Evolutionary conservation across 2,797 vertebrate species (phyloP), one percentile per base, ranked within the genome.

Genomic region (Acanthopagrus latus): DNA sequence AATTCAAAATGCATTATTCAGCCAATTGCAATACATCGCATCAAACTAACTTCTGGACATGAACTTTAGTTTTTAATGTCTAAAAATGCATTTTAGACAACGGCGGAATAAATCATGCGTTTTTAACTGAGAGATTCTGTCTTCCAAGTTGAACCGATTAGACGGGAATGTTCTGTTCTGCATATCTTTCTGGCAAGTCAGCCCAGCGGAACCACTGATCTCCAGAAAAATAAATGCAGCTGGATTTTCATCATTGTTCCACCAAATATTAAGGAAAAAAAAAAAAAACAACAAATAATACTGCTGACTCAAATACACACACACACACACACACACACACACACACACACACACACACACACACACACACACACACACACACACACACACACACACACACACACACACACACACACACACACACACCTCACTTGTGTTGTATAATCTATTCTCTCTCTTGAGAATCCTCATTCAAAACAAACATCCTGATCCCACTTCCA

Each of bases 381-480:
- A 33, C 21, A 33, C 3, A 2, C 23, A 23, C 6, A 33, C 5
- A 27, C 3, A 14, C 38, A 47, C 33, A 27, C 3, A 14, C 38
- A 47, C 33, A 14, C 38, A 47, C 33, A 29, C 2, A 23, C 8
- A 14, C 23, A 23, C 33, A 33, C 21, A 33, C 3, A 2, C 23
- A 23, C 6, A 33, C 5, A 5, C 29, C 29, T 33, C 29, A 33
- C 29, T 33, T 25, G 29, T 60, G 63, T 21, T 66, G 57, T 79
- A 71, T 74, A 77, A 78, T 78, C 68, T 48, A 16, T 9, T 54
- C 38, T 64, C 67, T 63, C 59, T 59, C 56, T 59, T 0, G 6
- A 74, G 52, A 38, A 70, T 65, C 44, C 74, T 58, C 14, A 43
- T 71, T 78, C 41, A 62, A 82, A 82, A 70, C 57, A 81, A 80